phyloP scores from a whole-genome alignment of 2,888 invertebrate species.

The Mechanitis mazaeus region DNA sequence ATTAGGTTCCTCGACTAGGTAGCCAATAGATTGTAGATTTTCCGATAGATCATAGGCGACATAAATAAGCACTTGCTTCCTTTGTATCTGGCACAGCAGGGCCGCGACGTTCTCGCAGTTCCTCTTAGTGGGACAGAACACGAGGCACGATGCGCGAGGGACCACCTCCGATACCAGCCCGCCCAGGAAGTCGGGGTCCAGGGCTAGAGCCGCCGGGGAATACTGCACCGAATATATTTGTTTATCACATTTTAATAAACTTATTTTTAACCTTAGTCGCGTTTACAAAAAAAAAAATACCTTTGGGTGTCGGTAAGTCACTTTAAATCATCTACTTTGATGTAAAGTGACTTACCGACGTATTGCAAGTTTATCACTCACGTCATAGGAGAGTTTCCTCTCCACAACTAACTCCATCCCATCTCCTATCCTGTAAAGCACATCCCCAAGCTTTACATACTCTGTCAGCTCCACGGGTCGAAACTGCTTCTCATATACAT shows the following conservation, averaged over 20 bases:
- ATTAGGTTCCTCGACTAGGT: no score
- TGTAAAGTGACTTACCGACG: neutral
- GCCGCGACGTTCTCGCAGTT: constrained; percentile 94
- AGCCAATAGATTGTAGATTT: no score
- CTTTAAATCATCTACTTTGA: no score
- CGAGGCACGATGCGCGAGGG: constrained; percentile 86
- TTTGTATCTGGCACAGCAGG: constrained; percentile 80
- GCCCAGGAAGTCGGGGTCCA: constrained; percentile 89
- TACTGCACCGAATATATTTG: constrained; percentile 66
- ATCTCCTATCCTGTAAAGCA: constrained; percentile 52
- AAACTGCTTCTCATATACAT: constrained; percentile 89
- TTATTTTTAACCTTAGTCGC: no score
- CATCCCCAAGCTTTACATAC: constrained; percentile 84
- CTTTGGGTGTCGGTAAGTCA: no score
- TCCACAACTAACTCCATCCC: constrained; percentile 48
- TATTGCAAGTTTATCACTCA: constrained; percentile 35
- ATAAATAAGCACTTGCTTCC: constrained; percentile 50
- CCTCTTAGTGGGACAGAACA: constrained; percentile 95
- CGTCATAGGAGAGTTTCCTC: constrained; percentile 50
- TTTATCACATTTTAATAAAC: neutral
- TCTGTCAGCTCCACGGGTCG: constrained; percentile 91
- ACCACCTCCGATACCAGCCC: constrained; percentile 88
- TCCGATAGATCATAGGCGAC: no score
- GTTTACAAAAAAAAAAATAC: no score
- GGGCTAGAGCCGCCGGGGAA: constrained; percentile 69